A percentile compares a stretch with the other conserved stretches of the same genome.
Conservation (phyloP, 2,888 invertebrate genomes). For the Tupiocoris notatus region DNA sequence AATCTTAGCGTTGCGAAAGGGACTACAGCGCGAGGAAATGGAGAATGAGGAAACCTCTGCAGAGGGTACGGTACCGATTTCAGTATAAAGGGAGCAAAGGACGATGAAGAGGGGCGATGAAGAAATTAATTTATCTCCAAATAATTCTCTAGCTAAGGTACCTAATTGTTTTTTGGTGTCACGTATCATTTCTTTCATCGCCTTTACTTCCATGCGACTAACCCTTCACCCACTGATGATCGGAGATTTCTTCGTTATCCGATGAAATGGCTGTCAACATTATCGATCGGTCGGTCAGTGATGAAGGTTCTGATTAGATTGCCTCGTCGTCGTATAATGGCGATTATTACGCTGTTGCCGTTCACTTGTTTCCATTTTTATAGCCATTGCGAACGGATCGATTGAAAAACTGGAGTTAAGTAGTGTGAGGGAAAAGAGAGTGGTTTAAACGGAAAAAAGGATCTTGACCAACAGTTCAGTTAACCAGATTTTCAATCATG, state of each 20-base stretch:
- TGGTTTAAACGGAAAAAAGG: too few species aligned
- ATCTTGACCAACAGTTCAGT: too few species aligned
- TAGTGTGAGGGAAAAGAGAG: too few species aligned
- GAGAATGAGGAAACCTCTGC: neutral
- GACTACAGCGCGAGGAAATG: neutral
- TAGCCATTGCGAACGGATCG: too few species aligned
- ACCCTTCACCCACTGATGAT: neutral
- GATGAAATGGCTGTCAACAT: neutral
- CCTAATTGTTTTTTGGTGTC: slow-evolving; percentile 14
- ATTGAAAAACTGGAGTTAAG: too few species aligned
- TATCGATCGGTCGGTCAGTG: neutral
- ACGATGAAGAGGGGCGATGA: neutral
- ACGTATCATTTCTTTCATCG: slow-evolving; percentile 14
- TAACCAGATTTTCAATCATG: too few species aligned
- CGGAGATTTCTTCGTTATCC: neutral
- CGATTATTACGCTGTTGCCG: slow-evolving; percentile 2
- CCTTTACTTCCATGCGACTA: neutral
- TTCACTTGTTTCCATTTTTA: too few species aligned
- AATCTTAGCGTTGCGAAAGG: slow-evolving; percentile 19
- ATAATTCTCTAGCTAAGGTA: slow-evolving; percentile 6
- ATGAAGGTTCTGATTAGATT: neutral
- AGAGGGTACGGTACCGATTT: neutral
- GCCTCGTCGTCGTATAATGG: slow-evolving; percentile 12
- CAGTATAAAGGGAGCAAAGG: neutral
- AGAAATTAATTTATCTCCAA: slow-evolving; percentile 27